Base-by-base conservation (phyloP, 2,797 vertebrate species). In the Momotus momota region DNA sequence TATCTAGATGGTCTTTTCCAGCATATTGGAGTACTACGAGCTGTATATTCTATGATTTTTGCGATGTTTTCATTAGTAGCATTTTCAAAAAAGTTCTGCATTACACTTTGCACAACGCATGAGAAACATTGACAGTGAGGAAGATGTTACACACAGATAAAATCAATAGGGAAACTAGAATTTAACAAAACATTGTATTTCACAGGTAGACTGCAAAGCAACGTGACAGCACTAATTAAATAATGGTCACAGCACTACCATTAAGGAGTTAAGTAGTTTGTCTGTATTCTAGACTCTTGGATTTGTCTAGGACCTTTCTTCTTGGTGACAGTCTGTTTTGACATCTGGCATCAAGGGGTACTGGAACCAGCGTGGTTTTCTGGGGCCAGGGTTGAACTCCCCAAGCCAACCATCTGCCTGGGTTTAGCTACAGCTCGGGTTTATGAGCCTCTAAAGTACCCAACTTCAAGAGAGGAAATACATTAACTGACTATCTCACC, bases 101-200 rank as follows among this genome's bases (percentile, higher is more conserved):
- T 41, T 81, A 23, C 10, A 3, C 41, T 61, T 33, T 29, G 29
- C 49, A 55, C 23, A n/a, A 26, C 0, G 6, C 14, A 10, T 7
- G 35, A 86, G 33, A 67, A 85, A 75, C 22, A 52, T 1, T 46
- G 84, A 38, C 0, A 2, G 65, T 0, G 0, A 71, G n/a, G 38
- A 69, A 58, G 40, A 27, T 22, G 80, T n/a, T 77, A 13, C 17
- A 55, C 16, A 82, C 52, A 10, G 45, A 79, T 27, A 74, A 93
- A 81, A 88, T 69, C 70, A 84, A 45, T 20, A 41, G 70, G 64
- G 72, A 79, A 88, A 77, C 40, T 45, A 2, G 10, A 66, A 77
- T 71, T 75, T 64, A 83, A 58, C 60, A 84, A 81, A 40, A 48
- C 12, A 58, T 25, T 65, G 7, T 20, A 74, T 71, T 86, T 58